Base-by-base conservation (phyloP, 2,888 invertebrate genomes). In the Kuschelorhynchus macadamiae region DNA sequence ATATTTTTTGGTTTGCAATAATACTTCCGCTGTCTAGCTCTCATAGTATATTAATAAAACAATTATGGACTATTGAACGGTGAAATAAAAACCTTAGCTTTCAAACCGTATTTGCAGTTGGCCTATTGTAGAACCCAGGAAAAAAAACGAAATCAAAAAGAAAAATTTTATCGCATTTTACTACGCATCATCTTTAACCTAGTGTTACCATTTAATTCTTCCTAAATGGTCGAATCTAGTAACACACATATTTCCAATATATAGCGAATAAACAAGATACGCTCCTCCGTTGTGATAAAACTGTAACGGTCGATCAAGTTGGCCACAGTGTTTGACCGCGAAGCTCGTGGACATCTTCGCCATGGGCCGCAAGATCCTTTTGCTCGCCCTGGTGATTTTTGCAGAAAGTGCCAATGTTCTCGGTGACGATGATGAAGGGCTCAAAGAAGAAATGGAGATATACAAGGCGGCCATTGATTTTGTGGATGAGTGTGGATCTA, bases 401-500 rank as follows among this genome's bases (percentile, higher is more conserved):
- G 61, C 49, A 49, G 16, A 12, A 21, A 55, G 21, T 42, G 25
- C n/a, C 8, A 17, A 11, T 14, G 42, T 60, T 30, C 33, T 60
- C 3, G 67, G 16, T 20, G 65, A 69, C 30, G 71, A 61, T 1
- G 85, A 85, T 0, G 85, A 86, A 42, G 33, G 20, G 11, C 84
- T 84, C 57, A 82, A 85, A 76, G 82, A 83, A 46, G 87, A 88
- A 62, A 87, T 89, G 71, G 88, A 86, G 36, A 79, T 87, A 47
- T 81, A 91, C 79, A 88, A 88, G 74, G 88, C 88, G 41, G 91
- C 91, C 8, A 85, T 91, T 66, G 87, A 86, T 79, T 89, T 92
- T 81, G 85, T 92, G 71, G 88, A 90, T 85, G 90, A 90, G 78
- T 92, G 92, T 83, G 89, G 89, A 53, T 86, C 87, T 75, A 89